phyloP scores from a whole-genome alignment of 2,888 invertebrate species.

The Drosophila siamana region DNA sequence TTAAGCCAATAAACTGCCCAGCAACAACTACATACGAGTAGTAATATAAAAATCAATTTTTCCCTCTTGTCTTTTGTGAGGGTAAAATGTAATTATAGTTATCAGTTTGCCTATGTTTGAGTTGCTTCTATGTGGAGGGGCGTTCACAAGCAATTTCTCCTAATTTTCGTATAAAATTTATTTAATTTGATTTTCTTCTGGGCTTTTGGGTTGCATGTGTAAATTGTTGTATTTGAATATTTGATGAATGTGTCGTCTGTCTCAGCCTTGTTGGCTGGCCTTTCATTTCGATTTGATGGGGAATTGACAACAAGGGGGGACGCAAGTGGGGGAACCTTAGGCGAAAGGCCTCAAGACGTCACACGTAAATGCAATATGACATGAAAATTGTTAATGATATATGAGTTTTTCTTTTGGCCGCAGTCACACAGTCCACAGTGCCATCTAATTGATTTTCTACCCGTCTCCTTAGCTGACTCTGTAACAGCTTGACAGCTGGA shows the following conservation, averaged over 20 bases:
- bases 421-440: conserved; percentile 11
- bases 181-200: conserved; percentile 38
- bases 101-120: conserved; percentile 12
- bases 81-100: conserved; percentile 42
- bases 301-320: conserved; percentile 8
- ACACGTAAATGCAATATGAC: conserved; percentile 64
- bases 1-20: conserved; percentile 48
- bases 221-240: conserved; percentile 72
- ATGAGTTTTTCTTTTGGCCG: conserved; percentile 57
- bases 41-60: conserved; percentile 76
- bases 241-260: conserved; percentile 60
- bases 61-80: conserved; percentile 10
- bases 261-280: conserved; percentile 8
- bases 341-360: conserved; percentile 53
- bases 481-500: conserved; percentile 60
- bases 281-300: conserved; percentile 28
- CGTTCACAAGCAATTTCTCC: conserved; percentile 54
- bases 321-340: neutral
- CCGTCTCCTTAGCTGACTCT: neutral
- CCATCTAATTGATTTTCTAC: conserved; percentile 70
- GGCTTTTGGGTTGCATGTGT: conserved; percentile 56
- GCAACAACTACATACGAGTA: conserved; percentile 18
- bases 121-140: conserved; percentile 4
- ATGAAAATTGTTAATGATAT: conserved; percentile 79
- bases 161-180: conserved; percentile 48